Conservation (phyloP, 2,888 invertebrate genomes). For the Oscheius sp. region DNA sequence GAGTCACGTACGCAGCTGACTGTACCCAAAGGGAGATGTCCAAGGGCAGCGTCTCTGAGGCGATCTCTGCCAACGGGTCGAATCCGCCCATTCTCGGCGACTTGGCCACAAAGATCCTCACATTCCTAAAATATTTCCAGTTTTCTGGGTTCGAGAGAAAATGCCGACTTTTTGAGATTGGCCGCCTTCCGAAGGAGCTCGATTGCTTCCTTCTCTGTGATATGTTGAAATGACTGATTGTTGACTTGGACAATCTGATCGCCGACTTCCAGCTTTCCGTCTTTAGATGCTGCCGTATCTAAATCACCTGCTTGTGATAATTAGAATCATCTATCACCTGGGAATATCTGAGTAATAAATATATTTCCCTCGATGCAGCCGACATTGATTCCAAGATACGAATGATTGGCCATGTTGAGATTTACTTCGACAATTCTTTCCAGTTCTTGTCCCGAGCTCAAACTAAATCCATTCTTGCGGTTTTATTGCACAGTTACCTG, state of each 20-base stretch:
- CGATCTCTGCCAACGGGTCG: conserved; percentile 63
- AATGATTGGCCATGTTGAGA: conserved; percentile 57
- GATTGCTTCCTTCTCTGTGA: conserved; percentile 61
- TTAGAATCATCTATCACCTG: conserved; percentile 26
- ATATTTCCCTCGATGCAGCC: conserved; percentile 66
- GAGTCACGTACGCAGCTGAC: conserved; percentile 48
- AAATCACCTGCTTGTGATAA: conserved; percentile 13
- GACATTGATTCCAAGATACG: conserved; percentile 63
- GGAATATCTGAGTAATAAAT: conserved; percentile 61
- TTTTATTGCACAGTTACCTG: conserved; percentile 47
- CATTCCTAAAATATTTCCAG: conserved; percentile 52
- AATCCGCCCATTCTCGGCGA: conserved; percentile 47
- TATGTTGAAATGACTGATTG: conserved; percentile 64
- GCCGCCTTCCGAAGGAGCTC: conserved; percentile 57
- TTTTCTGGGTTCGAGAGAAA: not conserved
- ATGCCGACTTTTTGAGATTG: conserved; percentile 43
- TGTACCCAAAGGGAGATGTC: conserved; percentile 61
- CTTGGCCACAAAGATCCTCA: conserved; percentile 65
- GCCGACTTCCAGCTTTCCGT: conserved; percentile 65
- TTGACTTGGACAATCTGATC: conserved; percentile 71
- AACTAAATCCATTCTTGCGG: conserved; percentile 36
- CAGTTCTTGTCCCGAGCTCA: conserved; percentile 47
- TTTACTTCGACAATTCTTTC: conserved; percentile 67
- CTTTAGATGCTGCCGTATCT: conserved; percentile 60
- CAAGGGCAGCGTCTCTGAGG: conserved; percentile 68